A percentile compares a stretch with the other conserved stretches of the same genome.
These are phyloP conservation scores for Podarcis lilfordi DNA, from an alignment of 2,797 vertebrate species.

Conservation along the genomic window DNA sequence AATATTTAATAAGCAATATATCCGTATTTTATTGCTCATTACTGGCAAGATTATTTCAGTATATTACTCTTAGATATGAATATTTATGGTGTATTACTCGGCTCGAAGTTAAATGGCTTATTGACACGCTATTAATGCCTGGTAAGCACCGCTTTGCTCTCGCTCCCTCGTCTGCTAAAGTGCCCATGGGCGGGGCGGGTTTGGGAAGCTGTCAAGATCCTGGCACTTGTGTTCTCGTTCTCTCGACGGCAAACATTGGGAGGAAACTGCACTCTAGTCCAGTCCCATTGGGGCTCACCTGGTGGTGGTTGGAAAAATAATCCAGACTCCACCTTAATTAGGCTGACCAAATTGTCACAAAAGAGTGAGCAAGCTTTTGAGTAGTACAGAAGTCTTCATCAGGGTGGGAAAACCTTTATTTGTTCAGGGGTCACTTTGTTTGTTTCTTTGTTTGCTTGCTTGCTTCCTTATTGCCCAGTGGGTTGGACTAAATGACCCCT, in stretches of 20 bases:
- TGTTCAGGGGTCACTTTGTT: too few relatives aligned
- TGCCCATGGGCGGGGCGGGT: not conserved
- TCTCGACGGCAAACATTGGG: not conserved
- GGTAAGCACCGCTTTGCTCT: not conserved
- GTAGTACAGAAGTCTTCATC: too few relatives aligned
- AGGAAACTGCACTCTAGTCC: not conserved
- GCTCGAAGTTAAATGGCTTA: conserved; percentile 31
- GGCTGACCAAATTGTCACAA: too few relatives aligned
- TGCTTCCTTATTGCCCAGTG: too few relatives aligned
- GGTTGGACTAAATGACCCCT: too few relatives aligned
- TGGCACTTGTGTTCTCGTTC: too few relatives aligned
- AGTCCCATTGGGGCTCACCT: not conserved
- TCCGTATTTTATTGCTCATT: conserved; percentile 43
- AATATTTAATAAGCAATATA: conserved; percentile 49
- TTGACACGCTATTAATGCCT: conserved; percentile 21
- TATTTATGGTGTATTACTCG: conserved; percentile 40
- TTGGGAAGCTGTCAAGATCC: not conserved
- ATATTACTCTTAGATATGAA: conserved; percentile 44
- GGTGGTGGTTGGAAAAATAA: too few relatives aligned
- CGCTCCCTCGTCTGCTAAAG: not conserved
- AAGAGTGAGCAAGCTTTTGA: too few relatives aligned
- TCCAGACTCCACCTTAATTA: too few relatives aligned
- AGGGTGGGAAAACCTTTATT: too few relatives aligned
- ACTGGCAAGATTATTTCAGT: conserved; percentile 34
- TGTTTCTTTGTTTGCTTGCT: too few relatives aligned